These are phyloP conservation scores for Pavo muticus DNA, from an alignment of 2,113 vertebrate genomes.

Conservation along the genomic window DNA sequence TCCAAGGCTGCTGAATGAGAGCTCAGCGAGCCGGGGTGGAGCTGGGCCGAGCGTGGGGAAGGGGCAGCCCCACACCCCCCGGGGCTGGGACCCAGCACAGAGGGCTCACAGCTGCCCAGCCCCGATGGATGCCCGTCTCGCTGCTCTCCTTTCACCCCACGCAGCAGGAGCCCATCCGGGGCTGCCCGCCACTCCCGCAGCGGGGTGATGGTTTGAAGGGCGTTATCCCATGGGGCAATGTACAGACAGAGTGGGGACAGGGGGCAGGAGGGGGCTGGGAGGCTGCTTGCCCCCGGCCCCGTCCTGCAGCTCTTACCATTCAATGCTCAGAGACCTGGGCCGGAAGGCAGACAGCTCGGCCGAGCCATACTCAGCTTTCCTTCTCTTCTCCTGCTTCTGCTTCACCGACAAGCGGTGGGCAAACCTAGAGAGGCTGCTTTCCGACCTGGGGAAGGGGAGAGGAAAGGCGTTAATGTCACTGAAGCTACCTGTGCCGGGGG, in stretches of 20 bases:
- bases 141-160: neutral
- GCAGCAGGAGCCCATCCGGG: fast-evolving
- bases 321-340: conserved; percentile 89
- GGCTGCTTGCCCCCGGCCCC: neutral
- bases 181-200: neutral
- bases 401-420: conserved; percentile 89
- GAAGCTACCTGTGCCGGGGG: neutral
- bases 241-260: neutral
- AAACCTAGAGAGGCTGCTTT: conserved; percentile 87
- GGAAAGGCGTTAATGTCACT: conserved; percentile 53
- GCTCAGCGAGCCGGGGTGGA: neutral
- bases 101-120: neutral
- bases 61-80: no score
- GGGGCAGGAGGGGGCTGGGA: neutral
- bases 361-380: conserved; percentile 80
- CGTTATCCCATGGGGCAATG: fast-evolving
- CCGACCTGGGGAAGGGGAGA: conserved; percentile 79
- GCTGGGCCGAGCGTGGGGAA: neutral
- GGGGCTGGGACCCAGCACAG: neutral
- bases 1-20: conserved; percentile 9
- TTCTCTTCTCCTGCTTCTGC: conserved; percentile 85
- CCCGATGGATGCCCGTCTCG: no score
- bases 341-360: conserved; percentile 79
- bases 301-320: conserved; percentile 84
- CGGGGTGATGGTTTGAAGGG: neutral